These are phyloP conservation scores for Euleptes europaea DNA, from an alignment of 2,113 vertebrate species.

Conservation along the genomic window DNA sequence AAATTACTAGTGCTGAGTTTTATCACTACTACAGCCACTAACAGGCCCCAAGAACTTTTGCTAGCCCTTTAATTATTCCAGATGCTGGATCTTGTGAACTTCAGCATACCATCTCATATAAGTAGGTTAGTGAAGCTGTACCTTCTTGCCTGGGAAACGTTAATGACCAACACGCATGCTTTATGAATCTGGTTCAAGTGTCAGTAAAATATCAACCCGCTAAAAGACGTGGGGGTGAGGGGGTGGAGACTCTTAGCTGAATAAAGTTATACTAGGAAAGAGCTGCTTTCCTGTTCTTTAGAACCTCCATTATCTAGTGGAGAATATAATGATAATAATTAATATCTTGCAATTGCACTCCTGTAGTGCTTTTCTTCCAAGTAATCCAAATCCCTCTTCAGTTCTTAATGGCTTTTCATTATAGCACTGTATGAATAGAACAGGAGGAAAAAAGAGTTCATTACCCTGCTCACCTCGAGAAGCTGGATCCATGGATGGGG, in stretches of 20 bases:
- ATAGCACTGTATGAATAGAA: background rate
- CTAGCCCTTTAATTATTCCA: too few species aligned
- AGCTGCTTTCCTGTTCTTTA: background rate
- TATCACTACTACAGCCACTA: too few species aligned
- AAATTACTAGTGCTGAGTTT: too few species aligned
- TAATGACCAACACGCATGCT: too few species aligned
- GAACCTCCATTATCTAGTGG: background rate
- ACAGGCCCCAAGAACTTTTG: too few species aligned
- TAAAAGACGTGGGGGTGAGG: background rate
- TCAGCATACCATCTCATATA: too few species aligned
- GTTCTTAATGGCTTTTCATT: background rate
- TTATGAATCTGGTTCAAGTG: too few species aligned
- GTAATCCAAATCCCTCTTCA: conserved; percentile 9
- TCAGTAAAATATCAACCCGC: background rate
- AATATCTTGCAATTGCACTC: background rate
- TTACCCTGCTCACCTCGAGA: background rate
- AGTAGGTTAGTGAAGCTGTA: too few species aligned
- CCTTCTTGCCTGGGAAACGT: too few species aligned
- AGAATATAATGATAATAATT: background rate
- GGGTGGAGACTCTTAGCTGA: background rate
- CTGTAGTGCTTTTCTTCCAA: background rate
- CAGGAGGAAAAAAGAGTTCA: background rate
- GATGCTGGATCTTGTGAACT: too few species aligned
- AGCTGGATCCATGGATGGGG: background rate
- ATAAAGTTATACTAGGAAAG: background rate